Base-by-base conservation (phyloP, 37 sponge, comb jelly and placozoan genomes). In the Crambe crambe region DNA sequence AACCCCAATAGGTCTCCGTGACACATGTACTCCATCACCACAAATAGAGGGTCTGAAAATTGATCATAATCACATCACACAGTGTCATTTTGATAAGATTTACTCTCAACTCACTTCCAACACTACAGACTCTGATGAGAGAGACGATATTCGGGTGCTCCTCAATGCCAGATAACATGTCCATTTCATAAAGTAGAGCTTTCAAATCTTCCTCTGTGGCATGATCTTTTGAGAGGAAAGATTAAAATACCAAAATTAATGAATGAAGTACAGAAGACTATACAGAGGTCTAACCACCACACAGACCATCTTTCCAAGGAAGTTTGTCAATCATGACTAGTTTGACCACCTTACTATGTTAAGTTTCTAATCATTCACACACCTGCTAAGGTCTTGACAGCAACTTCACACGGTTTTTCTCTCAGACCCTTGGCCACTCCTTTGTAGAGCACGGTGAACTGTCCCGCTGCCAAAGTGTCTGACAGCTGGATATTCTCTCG, bases 1-100 rank as follows among this genome's bases (percentile, higher is more conserved):
- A 92, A 92, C 0, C 92, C 92, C 59, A 92, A 68, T 17, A 92
- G 85, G 58, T 92, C 92, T 22, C 92, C 92, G 59, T 92, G 92
- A 83, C 86, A 79, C 88, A 92, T 87, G 73, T 87, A 92, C 58
- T 87, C 88, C 76, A 75, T 80, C 65, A 92, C 65, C 80, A 92
- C 80, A 36, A 83, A 76, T 41, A 82, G 21, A 5, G 85, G 86
- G 2, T 54, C 92, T 92, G 69, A 15, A 29, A 42, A 25, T 1
- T 65, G 10, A 51, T n/a, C n/a, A n/a, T n/a, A n/a, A n/a, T n/a
- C n/a, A n/a, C n/a, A n/a, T n/a, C n/a, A n/a, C n/a, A n/a, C 21
- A 15, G 51, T 47, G 12, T 47, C 12, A 47, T 15, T 6, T 12
- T 12, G 6, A 15, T 47, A 5, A 32, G 10, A 31, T 36, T 68